phyloP scores from a whole-genome alignment of 2,888 invertebrate species.

The Zygothrica quintamaculata region DNA sequence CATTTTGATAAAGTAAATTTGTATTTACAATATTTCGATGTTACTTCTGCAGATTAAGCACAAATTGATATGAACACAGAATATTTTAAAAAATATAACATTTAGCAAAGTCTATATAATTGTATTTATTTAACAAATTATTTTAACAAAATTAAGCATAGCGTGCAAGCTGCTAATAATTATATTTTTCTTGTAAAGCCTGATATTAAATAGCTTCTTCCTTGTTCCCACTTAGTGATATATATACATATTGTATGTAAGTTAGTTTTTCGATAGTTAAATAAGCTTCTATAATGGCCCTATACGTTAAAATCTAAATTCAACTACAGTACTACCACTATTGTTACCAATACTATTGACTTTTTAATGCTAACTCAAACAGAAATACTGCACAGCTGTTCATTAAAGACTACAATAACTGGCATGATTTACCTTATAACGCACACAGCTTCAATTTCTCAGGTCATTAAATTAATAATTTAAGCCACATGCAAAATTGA shows the following conservation, averaged over 20 bases:
- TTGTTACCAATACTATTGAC: slow-evolving; percentile 17
- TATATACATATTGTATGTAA: no score
- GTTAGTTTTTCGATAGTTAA: no score
- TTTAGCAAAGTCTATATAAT: no score
- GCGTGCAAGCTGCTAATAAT: no score
- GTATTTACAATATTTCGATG: slow-evolving; percentile 48
- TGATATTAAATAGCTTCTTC: no score
- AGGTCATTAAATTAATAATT: slow-evolving; percentile 20
- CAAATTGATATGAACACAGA: slow-evolving; percentile 28
- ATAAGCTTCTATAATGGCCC: no score
- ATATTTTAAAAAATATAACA: slow-evolving; percentile 44
- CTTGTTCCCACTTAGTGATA: no score
- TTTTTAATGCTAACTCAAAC: slow-evolving; percentile 33
- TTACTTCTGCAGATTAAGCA: slow-evolving; percentile 44
- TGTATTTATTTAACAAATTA: neutral
- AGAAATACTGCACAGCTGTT: slow-evolving; percentile 39
- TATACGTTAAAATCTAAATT: neutral
- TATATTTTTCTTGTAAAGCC: no score
- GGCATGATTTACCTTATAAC: slow-evolving; percentile 22
- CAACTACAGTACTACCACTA: slow-evolving; percentile 22
- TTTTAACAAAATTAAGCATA: slow-evolving; percentile 5
- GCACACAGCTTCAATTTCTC: slow-evolving; percentile 35
- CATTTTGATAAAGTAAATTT: slow-evolving; percentile 63
- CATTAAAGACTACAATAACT: slow-evolving; percentile 36
- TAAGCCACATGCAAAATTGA: slow-evolving; percentile 10